These are phyloP conservation scores for Lates calcarifer DNA, from an alignment of 2,113 vertebrate genomes.

Conservation along the genomic window DNA sequence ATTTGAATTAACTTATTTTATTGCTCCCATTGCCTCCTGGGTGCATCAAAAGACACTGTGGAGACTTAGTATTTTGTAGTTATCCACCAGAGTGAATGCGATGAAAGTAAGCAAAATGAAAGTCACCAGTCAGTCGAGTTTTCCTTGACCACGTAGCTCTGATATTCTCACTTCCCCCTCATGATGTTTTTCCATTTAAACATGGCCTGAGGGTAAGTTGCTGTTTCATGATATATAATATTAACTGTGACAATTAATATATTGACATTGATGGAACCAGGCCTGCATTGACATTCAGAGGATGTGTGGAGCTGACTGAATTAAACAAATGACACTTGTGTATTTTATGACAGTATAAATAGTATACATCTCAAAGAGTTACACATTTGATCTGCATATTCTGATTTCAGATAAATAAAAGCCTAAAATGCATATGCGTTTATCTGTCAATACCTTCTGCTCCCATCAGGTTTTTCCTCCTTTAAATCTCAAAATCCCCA, in stretches of 20 bases:
- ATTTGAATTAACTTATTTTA: conserved; percentile 53
- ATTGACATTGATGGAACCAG: conserved; percentile 29
- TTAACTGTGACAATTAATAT: conserved; percentile 11
- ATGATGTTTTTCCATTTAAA: conserved; percentile 34
- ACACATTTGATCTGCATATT: not conserved
- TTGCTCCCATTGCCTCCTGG: conserved; percentile 29
- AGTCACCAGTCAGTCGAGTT: conserved; percentile 4
- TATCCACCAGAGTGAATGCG: conserved; percentile 16
- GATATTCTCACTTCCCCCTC: conserved; percentile 13
- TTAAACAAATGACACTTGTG: not conserved
- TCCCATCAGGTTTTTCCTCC: not conserved
- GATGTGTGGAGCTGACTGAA: not conserved
- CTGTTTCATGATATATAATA: not conserved
- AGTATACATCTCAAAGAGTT: not conserved
- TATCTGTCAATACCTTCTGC: conserved; percentile 18
- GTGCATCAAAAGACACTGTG: conserved; percentile 7
- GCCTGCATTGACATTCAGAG: not conserved
- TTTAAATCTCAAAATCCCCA: conserved; percentile 10
- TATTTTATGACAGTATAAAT: not conserved
- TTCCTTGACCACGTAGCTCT: not conserved
- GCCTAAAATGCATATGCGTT: not conserved
- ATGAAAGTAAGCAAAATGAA: conserved; percentile 33
- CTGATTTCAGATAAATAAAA: conserved; percentile 6
- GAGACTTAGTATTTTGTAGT: conserved; percentile 12
- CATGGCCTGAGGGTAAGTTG: conserved; percentile 24